phyloP scores from a whole-genome alignment of 1,140 invertebrate species.

The Lamellibrachia luymesi region DNA sequence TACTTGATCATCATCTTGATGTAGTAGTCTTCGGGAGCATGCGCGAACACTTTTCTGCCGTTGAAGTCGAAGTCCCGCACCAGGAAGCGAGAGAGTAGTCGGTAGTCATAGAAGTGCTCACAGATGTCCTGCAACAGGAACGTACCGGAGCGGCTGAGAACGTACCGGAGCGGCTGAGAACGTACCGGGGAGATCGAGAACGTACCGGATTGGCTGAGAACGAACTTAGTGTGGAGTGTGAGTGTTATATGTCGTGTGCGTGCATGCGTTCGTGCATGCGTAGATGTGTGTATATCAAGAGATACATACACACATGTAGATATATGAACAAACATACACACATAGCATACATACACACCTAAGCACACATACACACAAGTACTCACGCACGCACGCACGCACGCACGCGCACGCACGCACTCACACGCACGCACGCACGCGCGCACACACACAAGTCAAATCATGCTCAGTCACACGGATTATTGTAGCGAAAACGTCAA shows the following conservation, averaged over 20 bases:
- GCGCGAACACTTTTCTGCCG: conserved; percentile 3
- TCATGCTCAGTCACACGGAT: no score
- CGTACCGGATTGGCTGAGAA: background rate
- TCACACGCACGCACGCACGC: background rate
- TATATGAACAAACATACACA: no score
- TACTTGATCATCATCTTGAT: conserved; percentile 23
- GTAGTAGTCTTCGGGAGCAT: conserved; percentile 23
- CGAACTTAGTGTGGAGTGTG: no score
- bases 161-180: background rate
- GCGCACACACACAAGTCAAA: background rate
- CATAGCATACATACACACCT: background rate
- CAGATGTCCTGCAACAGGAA: conserved; percentile 8
- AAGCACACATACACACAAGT: background rate
- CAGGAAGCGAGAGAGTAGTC: background rate
- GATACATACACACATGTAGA: no score
- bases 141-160: background rate
- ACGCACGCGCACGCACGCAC: no score
- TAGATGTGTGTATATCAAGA: no score
- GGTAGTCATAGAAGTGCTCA: conserved; percentile 15
- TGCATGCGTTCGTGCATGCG: no score
- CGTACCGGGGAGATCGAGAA: background rate
- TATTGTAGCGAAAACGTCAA: no score
- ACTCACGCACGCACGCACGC: no score
- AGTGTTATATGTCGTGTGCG: no score
- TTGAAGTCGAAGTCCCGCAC: conserved; percentile 17